These are phyloP conservation scores for Heliconius himera DNA, from an alignment of 1,140 invertebrate genomes.

Conservation along the genomic window DNA sequence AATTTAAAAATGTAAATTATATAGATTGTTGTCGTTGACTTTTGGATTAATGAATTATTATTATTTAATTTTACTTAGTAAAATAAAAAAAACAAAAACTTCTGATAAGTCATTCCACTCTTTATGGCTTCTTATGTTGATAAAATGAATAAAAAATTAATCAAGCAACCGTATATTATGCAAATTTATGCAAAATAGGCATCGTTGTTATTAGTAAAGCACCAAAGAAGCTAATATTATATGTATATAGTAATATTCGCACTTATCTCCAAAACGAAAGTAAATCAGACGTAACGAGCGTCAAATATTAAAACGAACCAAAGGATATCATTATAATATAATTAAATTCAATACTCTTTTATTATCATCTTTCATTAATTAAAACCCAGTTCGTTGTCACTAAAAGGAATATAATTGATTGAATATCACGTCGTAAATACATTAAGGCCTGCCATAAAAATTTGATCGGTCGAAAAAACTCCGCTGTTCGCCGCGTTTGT, in stretches of 20 bases:
- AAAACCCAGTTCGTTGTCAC: conserved; percentile 28
- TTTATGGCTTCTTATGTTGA: neutral
- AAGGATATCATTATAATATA: neutral
- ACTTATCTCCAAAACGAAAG: conserved; percentile 4
- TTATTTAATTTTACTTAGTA: neutral
- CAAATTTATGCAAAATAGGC: neutral
- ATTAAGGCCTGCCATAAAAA: conserved; percentile 51
- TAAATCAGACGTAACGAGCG: neutral
- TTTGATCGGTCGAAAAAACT: conserved; percentile 47
- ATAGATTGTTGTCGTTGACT: neutral
- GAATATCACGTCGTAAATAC: conserved; percentile 44
- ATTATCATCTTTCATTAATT: conserved; percentile 28
- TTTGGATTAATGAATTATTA: neutral
- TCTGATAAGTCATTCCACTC: neutral
- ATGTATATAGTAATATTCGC: neutral
- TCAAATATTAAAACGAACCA: neutral
- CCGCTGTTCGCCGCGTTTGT: conserved; percentile 37
- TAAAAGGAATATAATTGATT: conserved; percentile 44
- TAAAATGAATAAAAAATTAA: too few relatives aligned
- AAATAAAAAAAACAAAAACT: too few relatives aligned
- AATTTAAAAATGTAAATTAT: conserved; percentile 33
- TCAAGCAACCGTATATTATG: neutral
- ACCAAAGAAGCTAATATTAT: neutral
- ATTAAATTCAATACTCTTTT: neutral
- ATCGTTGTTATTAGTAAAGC: neutral